Percentiles rank a stretch among this genome's conserved stretches.
phyloP scores from a whole-genome alignment of 2,113 vertebrate genomes.

The Paratilapia polleni region DNA sequence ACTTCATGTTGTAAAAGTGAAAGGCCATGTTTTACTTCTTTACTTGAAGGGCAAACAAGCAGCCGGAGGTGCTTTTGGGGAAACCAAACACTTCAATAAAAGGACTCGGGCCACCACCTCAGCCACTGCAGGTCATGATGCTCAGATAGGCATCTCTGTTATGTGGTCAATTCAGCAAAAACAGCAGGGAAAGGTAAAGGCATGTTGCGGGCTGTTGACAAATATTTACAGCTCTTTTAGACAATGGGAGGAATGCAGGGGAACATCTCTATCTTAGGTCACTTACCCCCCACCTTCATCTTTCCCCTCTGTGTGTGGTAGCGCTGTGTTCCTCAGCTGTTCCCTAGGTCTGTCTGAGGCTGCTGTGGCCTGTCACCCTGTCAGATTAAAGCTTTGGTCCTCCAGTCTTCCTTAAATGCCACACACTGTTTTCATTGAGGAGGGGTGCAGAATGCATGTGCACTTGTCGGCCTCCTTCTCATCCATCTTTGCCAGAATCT shows the following conservation, averaged over 20 bases:
- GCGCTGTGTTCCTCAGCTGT: constrained; percentile 53
- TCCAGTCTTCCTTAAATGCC: constrained; percentile 68
- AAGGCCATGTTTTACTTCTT: constrained; percentile 80
- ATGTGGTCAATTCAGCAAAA: constrained; percentile 34
- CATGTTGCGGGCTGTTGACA: constrained; percentile 56
- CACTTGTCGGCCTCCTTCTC: constrained; percentile 71
- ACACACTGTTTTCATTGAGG: constrained; percentile 75
- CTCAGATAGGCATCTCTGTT: constrained; percentile 51
- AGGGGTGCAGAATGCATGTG: constrained; percentile 78
- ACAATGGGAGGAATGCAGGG: constrained; percentile 67
- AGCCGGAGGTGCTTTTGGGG: constrained; percentile 57
- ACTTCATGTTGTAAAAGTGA: constrained; percentile 79
- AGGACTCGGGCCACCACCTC: constrained; percentile 39
- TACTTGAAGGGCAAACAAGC: constrained; percentile 74
- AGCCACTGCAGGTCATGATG: constrained; percentile 46
- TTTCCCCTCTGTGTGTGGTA: constrained; percentile 71
- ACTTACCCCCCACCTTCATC: constrained; percentile 42
- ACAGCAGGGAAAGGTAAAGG: constrained; percentile 59
- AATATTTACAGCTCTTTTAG: constrained; percentile 71
- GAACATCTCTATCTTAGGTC: constrained; percentile 61
- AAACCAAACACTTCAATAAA: constrained; percentile 72
- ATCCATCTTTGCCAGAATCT: constrained; percentile 74
- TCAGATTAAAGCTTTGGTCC: constrained; percentile 71
- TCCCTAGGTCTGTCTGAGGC: constrained; percentile 62
- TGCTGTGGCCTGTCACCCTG: constrained; percentile 67